Evolutionary conservation across 2,797 vertebrate species (phyloP), one percentile per base, ranked within the genome.

Genomic region (Gymnoscopelus microlampas): DNA sequence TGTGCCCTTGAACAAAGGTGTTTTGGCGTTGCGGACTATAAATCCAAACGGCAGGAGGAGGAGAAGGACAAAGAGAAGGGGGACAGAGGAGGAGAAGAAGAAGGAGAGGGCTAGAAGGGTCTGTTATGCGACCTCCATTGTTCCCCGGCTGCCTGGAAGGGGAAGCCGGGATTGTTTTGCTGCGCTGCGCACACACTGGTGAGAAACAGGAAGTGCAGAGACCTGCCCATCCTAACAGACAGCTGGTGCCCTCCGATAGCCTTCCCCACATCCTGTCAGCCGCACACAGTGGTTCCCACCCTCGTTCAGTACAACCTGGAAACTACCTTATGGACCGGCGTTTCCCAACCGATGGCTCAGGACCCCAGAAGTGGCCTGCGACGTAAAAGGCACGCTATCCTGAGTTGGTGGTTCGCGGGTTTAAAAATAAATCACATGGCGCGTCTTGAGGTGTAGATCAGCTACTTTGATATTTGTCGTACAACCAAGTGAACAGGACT

Each of bases 221-320:
- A 89, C 80, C 86, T 80, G 87, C 88, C 91, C 90, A 88, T 93
- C 90, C 91, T 90, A 68, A 26, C 62, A 57, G 88, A 92, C 88
- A 90, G 89, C 91, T 91, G 90, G 87, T 90, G 88, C 88, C 85
- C 87, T 88, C 77, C 66, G 91, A 92, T 91, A 91, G 88, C 87
- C 53, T 68, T 83, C 87, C 87, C 85, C 77, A 51, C 77, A 88
- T 91, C 89, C 89, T 90, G 87, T 85, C 74, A 72, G 72, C 78
- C 5, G 8, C 80, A 72, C 2, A 78, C 70, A 82, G 77, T 74
- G 58, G 86, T 90, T 89, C 89, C 86, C 88, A 84, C 86, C 87
- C 84, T 76, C 55, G 71, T 14, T 50, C 54, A 48, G 76, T 10
- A 60, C 77, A 82, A 88, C 80, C 79, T 66, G 65, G 59, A 82